Evolutionary conservation across 1,140 invertebrate species (phyloP).

Genomic region (Drosophila arawakana): DNA sequence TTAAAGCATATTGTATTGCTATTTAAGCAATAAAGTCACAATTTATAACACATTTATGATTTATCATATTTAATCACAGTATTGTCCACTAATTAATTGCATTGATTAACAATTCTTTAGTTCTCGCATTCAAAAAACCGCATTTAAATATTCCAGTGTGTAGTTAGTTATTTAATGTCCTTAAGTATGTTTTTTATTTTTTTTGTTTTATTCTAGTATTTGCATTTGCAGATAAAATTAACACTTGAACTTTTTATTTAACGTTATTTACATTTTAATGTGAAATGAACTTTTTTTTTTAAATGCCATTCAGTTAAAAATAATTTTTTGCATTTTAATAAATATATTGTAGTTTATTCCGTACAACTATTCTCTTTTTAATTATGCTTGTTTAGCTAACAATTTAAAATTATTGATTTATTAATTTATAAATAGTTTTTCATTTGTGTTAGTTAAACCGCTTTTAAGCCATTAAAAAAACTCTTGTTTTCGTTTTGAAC

Average conservation of each 20-base stretch:
- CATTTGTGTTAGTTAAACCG: neutral
- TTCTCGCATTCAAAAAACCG: neutral
- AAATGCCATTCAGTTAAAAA: too few species aligned
- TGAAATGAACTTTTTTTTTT: too few species aligned
- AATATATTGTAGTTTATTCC: neutral
- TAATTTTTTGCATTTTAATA: too few species aligned
- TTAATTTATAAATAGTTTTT: constrained; percentile 10
- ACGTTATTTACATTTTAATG: too few species aligned
- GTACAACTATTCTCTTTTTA: neutral
- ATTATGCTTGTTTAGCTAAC: neutral
- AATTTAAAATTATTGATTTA: neutral
- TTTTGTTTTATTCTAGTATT: too few species aligned
- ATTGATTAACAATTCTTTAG: constrained; percentile 6
- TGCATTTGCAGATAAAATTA: too few species aligned
- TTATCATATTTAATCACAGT: constrained; percentile 1
- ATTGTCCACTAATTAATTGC: constrained; percentile 10
- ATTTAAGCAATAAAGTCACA: constrained; percentile 12
- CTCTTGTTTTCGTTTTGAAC: too few species aligned
- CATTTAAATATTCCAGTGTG: neutral
- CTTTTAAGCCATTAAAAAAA: too few species aligned
- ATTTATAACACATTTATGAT: constrained; percentile 4
- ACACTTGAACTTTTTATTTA: too few species aligned
- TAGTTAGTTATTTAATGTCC: neutral
- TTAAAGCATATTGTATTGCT: constrained; percentile 19
- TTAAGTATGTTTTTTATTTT: neutral